Conservation (phyloP, 2,888 invertebrate genomes). For the Rotaria sp. region DNA sequence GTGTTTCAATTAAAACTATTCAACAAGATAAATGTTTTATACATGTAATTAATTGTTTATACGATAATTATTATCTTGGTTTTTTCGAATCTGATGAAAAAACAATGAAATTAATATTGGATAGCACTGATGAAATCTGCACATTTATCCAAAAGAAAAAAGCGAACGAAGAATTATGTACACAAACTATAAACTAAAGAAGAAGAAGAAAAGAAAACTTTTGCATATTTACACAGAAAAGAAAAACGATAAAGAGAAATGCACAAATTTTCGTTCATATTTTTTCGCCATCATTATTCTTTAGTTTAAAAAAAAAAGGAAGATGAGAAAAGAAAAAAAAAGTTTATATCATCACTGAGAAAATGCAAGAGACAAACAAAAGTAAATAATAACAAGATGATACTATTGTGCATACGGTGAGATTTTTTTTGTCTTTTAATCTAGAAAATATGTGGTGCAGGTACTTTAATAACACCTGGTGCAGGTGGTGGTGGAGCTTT, state of each 20-base stretch:
- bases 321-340: background rate
- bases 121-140: background rate
- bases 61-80: background rate
- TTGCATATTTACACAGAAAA: too few species aligned
- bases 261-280: background rate
- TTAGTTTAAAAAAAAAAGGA: background rate
- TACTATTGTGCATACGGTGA: slow-evolving; percentile 8
- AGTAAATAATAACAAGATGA: background rate
- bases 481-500: background rate
- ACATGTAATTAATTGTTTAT: background rate
- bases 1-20: too few species aligned
- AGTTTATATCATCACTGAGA: background rate
- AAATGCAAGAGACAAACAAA: background rate
- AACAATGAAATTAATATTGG: background rate
- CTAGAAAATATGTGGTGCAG: background rate
- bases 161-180: background rate
- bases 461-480: background rate
- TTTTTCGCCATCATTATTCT: background rate
- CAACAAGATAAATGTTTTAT: too few species aligned
- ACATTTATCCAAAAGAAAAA: background rate
- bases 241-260: too few species aligned
- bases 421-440: background rate
- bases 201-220: background rate
- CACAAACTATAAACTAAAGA: background rate
- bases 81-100: background rate